Conservation (phyloP, 2,797 vertebrate species). For the Pangasius krempfi region DNA sequence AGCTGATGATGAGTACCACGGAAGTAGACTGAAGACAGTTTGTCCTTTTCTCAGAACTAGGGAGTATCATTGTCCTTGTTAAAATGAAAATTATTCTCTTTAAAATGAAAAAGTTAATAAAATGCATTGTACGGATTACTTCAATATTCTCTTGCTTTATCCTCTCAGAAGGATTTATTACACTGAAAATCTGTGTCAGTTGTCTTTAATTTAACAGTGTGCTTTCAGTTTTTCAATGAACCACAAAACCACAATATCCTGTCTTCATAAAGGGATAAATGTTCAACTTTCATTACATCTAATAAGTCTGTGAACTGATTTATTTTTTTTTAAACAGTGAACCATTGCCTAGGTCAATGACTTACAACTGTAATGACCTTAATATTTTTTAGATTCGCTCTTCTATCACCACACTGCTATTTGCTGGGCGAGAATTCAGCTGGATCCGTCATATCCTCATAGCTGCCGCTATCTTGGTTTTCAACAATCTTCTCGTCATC, state of each 20-base stretch:
- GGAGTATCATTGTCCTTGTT: background rate
- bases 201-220: conserved; percentile 13
- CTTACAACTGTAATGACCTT: background rate
- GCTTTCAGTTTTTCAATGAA: conserved; percentile 34
- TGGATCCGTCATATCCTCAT: conserved; percentile 90
- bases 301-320: background rate
- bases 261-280: background rate
- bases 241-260: conserved; percentile 32
- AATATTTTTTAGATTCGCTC: conserved; percentile 84
- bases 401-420: conserved; percentile 86
- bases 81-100: background rate
- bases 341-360: background rate
- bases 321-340: background rate
- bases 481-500: conserved; percentile 92
- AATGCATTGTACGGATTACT: background rate
- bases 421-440: conserved; percentile 89
- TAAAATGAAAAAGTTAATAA: conserved; percentile 9
- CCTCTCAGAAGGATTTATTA: background rate
- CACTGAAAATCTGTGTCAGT: background rate
- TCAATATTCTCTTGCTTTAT: conserved; percentile 14
- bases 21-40: background rate
- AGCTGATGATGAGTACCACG: background rate
- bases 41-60: background rate
- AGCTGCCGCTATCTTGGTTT: conserved; percentile 81
- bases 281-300: background rate